Percentiles rank a stretch among this genome's conserved stretches.
Evolutionary conservation across 2,113 vertebrate genomes (phyloP).

Genomic region (Lamprologus tigripictilis): DNA sequence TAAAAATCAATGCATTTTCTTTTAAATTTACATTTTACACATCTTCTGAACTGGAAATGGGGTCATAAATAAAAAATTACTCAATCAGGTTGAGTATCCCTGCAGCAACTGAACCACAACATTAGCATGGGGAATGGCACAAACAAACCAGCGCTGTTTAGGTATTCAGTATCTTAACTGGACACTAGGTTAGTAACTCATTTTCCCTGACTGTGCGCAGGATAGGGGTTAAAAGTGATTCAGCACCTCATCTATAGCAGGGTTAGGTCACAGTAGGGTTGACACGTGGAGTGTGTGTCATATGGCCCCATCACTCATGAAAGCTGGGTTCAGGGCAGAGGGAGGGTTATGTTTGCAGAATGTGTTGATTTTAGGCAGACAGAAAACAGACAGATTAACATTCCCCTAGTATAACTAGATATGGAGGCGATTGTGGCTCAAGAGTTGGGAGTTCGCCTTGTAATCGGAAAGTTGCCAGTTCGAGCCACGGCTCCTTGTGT

Average conservation of each 20-base stretch:
- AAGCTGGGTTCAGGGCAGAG: not conserved
- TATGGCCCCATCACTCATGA: not conserved
- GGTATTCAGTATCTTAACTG: fast-evolving
- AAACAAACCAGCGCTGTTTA: not conserved
- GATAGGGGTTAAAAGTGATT: not conserved
- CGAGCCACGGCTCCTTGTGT: fast-evolving
- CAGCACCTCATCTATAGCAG: not conserved
- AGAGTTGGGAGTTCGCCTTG: not conserved
- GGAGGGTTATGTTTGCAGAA: not conserved
- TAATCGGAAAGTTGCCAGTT: not conserved
- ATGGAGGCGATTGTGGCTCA: not conserved
- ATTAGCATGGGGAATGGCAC: not conserved
- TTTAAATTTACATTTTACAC: not conserved
- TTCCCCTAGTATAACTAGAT: fast-evolving
- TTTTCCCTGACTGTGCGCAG: not conserved
- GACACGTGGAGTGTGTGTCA: not conserved
- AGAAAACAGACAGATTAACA: not conserved
- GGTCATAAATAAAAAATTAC: not conserved
- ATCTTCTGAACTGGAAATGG: not conserved
- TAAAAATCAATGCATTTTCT: not conserved
- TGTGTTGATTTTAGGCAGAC: not conserved
- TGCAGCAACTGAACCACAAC: not conserved
- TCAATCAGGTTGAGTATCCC: not conserved
- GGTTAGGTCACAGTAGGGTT: not conserved
- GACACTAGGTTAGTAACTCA: not conserved